Percentiles rank a stretch among this genome's conserved stretches.
Conservation (phyloP, 2,113 vertebrate species). For the Lonchura striata region DNA sequence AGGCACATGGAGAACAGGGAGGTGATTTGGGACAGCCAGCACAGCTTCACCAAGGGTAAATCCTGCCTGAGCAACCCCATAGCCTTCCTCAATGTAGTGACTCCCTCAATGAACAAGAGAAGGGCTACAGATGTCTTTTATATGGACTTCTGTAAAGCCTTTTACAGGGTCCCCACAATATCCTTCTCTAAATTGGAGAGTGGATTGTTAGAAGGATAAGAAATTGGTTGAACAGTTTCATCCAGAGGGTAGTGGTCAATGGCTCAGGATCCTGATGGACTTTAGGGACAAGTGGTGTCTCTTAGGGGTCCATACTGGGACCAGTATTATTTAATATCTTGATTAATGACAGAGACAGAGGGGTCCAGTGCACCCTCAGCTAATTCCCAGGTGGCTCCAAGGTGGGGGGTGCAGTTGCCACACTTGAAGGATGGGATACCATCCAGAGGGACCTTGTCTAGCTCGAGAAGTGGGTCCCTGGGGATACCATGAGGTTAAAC, state of each 20-base stretch:
- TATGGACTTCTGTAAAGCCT: not conserved
- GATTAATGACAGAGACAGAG: not conserved
- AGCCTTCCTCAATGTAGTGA: not conserved
- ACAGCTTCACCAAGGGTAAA: not conserved
- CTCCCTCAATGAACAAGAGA: not conserved
- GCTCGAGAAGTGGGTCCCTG: fast-evolving
- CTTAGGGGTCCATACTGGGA: fast-evolving
- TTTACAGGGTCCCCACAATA: not conserved
- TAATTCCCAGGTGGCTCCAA: not conserved
- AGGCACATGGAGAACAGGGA: not conserved
- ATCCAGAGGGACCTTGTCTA: not conserved
- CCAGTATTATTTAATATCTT: not conserved
- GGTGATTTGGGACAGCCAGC: not conserved
- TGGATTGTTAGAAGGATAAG: too few relatives aligned
- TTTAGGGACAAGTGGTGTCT: too few relatives aligned
- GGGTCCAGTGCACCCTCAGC: not conserved
- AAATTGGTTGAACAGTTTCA: not conserved
- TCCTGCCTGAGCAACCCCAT: not conserved
- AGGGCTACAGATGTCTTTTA: not conserved
- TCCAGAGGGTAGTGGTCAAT: not conserved
- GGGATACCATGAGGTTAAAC: not conserved
- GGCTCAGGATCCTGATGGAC: not conserved
- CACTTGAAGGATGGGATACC: not conserved
- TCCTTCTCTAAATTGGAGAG: not conserved
- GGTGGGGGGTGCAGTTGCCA: not conserved